Percentiles rank a stretch among this genome's conserved stretches.
These are phyloP conservation scores for Litocranius walleri DNA, from an alignment of 2,113 vertebrate species.

Conservation along the genomic window DNA sequence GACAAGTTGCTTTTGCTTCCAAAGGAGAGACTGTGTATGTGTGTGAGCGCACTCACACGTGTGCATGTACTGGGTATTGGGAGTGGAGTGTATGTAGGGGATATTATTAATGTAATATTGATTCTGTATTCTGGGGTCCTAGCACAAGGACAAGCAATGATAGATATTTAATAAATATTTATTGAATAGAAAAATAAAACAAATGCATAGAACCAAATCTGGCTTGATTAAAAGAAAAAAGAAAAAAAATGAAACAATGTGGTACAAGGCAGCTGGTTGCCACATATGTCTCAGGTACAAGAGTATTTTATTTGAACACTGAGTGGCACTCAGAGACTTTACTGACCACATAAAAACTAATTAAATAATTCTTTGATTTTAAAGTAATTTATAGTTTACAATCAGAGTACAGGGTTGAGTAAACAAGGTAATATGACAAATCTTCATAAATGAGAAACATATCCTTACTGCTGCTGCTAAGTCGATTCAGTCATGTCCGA, in stretches of 20 bases:
- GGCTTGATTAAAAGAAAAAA: background rate
- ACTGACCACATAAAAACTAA: slow-evolving; percentile 23
- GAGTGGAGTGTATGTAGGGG: background rate
- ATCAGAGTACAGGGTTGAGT: slow-evolving; percentile 4
- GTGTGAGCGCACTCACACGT: background rate
- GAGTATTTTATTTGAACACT: slow-evolving; percentile 1
- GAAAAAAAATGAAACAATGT: background rate
- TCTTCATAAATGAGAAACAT: slow-evolving; percentile 29
- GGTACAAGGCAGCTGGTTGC: background rate
- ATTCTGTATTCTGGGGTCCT: background rate
- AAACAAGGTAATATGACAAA: slow-evolving; percentile 17
- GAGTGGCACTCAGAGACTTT: background rate
- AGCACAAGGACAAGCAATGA: background rate
- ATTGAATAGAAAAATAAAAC: background rate
- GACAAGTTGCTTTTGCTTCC: background rate
- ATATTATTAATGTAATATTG: slow-evolving; percentile 10
- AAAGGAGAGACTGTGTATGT: background rate
- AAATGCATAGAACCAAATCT: background rate
- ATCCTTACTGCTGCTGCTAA: background rate
- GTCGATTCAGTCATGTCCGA: too few relatives aligned
- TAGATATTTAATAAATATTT: background rate
- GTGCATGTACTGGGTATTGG: background rate
- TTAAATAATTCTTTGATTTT: slow-evolving; percentile 26
- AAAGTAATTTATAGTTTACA: slow-evolving; percentile 44
- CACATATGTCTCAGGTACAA: background rate